Conservation (phyloP, 2,113 vertebrate genomes). For the Shinisaurus crocodilurus region DNA sequence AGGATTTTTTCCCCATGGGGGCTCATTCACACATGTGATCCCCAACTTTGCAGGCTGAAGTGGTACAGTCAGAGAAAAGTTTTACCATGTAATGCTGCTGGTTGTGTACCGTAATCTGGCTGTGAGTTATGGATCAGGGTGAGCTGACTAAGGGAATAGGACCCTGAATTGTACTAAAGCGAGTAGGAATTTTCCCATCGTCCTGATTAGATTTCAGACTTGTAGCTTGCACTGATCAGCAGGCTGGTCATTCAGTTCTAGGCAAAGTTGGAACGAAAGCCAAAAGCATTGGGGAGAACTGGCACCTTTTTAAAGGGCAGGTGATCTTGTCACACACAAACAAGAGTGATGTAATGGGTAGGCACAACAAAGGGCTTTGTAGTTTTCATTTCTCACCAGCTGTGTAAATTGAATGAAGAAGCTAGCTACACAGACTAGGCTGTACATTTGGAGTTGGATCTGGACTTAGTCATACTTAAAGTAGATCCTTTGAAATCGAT, state of each 20-base stretch:
- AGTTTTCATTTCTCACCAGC: background rate
- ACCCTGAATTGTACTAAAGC: background rate
- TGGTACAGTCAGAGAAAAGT: background rate
- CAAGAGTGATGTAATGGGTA: background rate
- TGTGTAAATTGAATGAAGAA: background rate
- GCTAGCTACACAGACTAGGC: too few relatives aligned
- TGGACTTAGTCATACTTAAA: too few relatives aligned
- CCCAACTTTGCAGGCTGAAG: background rate
- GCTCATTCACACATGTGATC: background rate
- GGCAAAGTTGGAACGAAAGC: background rate
- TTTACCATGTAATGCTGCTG: background rate
- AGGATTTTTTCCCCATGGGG: background rate
- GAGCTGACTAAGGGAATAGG: background rate
- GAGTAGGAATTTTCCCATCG: background rate
- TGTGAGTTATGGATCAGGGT: background rate
- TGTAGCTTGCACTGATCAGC: background rate
- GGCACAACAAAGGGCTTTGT: background rate
- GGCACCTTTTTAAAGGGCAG: background rate
- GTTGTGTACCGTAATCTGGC: background rate
- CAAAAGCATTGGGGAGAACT: background rate
- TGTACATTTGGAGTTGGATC: background rate
- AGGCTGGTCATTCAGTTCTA: background rate
- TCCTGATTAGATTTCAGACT: background rate
- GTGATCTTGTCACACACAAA: background rate
- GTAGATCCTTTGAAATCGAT: too few relatives aligned